A percentile compares a stretch with the other conserved stretches of the same genome.
These are phyloP conservation scores for Brachypteracias leptosomus DNA, from an alignment of 2,113 vertebrate genomes.

Conservation along the genomic window DNA sequence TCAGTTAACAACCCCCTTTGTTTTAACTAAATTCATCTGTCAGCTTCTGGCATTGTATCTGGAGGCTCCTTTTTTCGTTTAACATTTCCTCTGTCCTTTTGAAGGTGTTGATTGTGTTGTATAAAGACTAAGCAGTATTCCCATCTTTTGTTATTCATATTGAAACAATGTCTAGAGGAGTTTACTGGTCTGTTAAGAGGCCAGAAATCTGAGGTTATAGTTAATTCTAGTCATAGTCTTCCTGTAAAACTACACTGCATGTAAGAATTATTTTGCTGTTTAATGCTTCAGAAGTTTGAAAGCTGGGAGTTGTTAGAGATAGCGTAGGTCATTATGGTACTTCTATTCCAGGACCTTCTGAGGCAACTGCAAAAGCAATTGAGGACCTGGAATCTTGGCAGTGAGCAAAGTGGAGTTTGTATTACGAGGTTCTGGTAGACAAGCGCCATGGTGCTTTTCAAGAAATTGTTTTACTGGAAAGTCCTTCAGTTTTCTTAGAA, in stretches of 20 bases:
- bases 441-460: neutral
- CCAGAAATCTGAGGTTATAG: neutral
- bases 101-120: neutral
- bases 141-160: neutral
- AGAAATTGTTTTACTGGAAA: neutral
- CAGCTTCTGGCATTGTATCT: neutral
- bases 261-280: neutral
- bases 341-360: neutral
- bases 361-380: neutral
- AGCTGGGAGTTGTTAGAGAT: neutral
- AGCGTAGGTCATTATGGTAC: neutral
- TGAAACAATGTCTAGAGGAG: neutral
- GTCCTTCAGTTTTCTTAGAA: neutral
- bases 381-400: neutral
- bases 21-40: neutral
- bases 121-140: neutral
- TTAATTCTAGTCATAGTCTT: neutral
- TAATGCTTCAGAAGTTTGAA: neutral
- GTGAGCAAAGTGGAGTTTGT: neutral
- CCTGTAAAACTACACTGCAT: neutral
- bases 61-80: neutral
- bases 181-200: neutral
- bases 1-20: neutral
- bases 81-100: neutral
- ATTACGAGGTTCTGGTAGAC: neutral